phyloP scores from a whole-genome alignment of 2,113 vertebrate species.

The Trochalopteron elliotii region DNA sequence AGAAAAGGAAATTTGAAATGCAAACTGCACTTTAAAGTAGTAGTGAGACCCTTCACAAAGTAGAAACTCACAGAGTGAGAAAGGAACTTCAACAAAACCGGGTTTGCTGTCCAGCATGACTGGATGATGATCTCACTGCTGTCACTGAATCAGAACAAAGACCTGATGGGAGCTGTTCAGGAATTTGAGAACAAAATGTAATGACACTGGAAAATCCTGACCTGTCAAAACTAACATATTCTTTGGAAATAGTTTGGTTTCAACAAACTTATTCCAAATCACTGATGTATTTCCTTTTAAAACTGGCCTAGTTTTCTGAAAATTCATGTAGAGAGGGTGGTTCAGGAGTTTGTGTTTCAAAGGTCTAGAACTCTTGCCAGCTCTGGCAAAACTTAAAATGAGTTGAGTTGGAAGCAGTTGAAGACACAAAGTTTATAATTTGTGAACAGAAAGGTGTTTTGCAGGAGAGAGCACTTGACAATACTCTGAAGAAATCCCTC shows the following conservation, averaged over 20 bases:
- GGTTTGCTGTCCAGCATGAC: neutral
- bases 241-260: neutral
- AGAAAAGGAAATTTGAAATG: neutral
- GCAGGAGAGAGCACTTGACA: neutral
- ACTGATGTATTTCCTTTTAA: neutral
- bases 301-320: neutral
- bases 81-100: neutral
- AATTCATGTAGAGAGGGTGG: neutral
- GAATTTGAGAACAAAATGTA: neutral
- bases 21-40: neutral
- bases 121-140: conserved; percentile 3
- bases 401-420: neutral
- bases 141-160: neutral
- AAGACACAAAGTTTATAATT: neutral
- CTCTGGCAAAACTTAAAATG: neutral
- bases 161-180: neutral
- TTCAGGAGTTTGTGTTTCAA: neutral
- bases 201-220: neutral
- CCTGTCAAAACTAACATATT: neutral
- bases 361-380: neutral
- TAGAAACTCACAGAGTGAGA: neutral
- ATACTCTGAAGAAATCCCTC: neutral
- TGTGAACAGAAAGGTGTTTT: neutral
- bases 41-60: neutral
- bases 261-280: neutral